Evolutionary conservation across 2,797 vertebrate genomes (phyloP).

Genomic region (Microctenopoma lineatum): DNA sequence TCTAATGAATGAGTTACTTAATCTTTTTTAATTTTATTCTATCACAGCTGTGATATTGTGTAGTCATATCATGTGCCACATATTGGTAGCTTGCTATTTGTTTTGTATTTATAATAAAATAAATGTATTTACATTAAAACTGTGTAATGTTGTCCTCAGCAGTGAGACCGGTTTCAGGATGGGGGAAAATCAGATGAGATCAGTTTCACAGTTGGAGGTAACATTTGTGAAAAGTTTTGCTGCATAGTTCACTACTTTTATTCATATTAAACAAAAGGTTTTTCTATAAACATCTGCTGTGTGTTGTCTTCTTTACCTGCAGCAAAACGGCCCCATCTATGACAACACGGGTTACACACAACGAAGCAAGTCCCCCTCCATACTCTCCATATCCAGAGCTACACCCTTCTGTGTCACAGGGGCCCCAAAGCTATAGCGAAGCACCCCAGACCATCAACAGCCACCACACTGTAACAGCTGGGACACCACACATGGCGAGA

Average conservation of each 20-base stretch:
- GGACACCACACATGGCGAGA: neutral
- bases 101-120: too few species aligned
- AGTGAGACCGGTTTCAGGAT: conserved; percentile 37
- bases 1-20: neutral
- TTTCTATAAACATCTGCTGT: too few species aligned
- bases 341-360: conserved; percentile 72
- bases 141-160: neutral
- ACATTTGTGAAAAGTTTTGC: too few species aligned
- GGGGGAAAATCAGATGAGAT: conserved; percentile 51
- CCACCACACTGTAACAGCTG: conserved; percentile 34
- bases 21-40: neutral
- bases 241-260: too few species aligned
- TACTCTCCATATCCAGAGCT: neutral
- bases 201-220: too few species aligned
- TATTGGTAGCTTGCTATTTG: neutral
- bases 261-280: too few species aligned
- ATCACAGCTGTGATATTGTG: neutral
- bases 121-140: too few species aligned
- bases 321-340: conserved; percentile 45
- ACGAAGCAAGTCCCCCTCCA: conserved; percentile 49
- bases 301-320: neutral
- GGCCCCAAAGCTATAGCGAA: conserved; percentile 23
- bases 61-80: accelerated
- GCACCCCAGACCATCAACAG: conserved; percentile 55
- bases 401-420: conserved; percentile 30